These are phyloP conservation scores for Eucidaris tribuloides DNA, from an alignment of 35 echinoderm and acorn worm species.

Conservation along the genomic window DNA sequence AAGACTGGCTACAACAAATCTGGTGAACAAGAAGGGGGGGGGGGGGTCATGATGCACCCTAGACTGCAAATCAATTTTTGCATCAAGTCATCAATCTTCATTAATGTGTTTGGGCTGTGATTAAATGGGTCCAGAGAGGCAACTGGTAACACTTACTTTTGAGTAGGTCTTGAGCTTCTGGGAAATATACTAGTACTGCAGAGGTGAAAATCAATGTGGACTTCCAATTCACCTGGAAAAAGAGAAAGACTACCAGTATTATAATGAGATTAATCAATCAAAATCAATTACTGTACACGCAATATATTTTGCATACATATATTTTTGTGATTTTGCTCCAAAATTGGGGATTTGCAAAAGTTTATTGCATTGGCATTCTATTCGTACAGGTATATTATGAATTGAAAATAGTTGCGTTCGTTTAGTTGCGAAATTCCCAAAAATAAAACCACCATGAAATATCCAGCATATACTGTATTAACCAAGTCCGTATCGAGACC, in stretches of 20 bases:
- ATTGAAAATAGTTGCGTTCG: background rate
- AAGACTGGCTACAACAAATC: background rate
- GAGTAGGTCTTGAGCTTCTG: background rate
- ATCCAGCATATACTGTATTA: too few relatives aligned
- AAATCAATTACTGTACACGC: background rate
- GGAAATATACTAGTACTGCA: background rate
- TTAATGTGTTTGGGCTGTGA: background rate
- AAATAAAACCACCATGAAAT: too few relatives aligned
- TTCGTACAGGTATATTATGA: background rate
- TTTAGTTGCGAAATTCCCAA: too few relatives aligned
- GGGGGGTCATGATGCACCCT: background rate
- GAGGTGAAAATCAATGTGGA: background rate
- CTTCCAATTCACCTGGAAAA: background rate
- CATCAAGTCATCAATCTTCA: background rate
- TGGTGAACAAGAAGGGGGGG: background rate
- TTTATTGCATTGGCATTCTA: background rate
- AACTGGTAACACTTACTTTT: background rate
- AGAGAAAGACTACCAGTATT: background rate
- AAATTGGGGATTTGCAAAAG: background rate
- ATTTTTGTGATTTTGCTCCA: background rate
- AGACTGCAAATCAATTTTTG: background rate
- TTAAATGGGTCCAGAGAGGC: background rate
- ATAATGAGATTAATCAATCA: too few relatives aligned
- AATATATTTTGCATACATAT: background rate
- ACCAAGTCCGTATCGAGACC: too few relatives aligned